These are phyloP conservation scores for Frankliniella fusca DNA, from an alignment of 2,888 invertebrate genomes.

Conservation along the genomic window DNA sequence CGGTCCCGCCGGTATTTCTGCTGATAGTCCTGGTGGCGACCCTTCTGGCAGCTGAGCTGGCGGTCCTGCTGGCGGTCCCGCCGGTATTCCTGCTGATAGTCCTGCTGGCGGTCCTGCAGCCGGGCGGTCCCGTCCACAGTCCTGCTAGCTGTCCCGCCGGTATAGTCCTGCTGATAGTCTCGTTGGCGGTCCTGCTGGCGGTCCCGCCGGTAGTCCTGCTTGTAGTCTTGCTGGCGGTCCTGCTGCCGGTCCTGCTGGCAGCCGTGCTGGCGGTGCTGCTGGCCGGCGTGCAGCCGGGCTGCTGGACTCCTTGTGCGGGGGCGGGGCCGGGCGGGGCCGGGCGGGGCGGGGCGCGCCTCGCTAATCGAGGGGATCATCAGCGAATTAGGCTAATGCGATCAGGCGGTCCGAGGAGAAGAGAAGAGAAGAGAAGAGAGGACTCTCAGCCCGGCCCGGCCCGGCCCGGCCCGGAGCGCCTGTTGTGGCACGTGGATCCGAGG, in stretches of 20 bases:
- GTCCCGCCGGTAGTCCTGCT: background rate
- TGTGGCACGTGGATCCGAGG: background rate
- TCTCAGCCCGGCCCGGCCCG: no score
- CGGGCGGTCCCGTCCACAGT: background rate
- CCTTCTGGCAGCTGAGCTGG: background rate
- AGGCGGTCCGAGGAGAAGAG: no score
- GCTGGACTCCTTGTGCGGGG: background rate
- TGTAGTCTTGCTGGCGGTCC: background rate
- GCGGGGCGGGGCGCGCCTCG: slow-evolving; percentile 12
- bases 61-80: slow-evolving; percentile 20
- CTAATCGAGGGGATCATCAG: slow-evolving; percentile 38
- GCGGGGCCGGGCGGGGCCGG: slow-evolving; percentile 15
- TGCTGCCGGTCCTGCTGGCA: slow-evolving; percentile 1
- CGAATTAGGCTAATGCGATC: background rate
- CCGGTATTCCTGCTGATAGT: slow-evolving; percentile 25
- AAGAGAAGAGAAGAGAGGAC: no score
- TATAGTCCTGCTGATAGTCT: no score
- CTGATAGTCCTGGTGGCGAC: background rate
- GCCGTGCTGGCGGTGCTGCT: background rate
- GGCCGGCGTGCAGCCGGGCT: background rate
- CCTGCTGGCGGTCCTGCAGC: background rate
- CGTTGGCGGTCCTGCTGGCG: slow-evolving; percentile 28
- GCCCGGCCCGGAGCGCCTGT: background rate
- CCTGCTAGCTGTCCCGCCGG: no score
- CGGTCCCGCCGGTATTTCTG: slow-evolving; percentile 27